Base-by-base conservation (phyloP, 2,888 invertebrate species). In the Dryomyza anilis region DNA sequence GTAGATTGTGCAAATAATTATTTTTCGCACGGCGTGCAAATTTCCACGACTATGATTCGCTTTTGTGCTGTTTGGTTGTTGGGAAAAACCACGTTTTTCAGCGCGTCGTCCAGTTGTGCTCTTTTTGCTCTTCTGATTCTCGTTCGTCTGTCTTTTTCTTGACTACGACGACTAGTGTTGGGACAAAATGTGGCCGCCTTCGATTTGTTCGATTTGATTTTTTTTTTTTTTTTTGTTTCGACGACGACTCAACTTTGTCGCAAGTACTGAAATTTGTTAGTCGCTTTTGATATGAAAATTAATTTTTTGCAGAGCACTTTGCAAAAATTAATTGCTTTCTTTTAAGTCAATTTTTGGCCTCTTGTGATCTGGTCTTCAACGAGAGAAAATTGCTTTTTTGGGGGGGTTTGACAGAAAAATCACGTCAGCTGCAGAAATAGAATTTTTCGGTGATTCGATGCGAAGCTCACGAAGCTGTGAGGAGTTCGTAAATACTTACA, bases 391-490 rank as follows among this genome's bases (percentile, higher is more conserved):
- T 65, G 57, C 33, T 45, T 62, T 68, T 62, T 68, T 64, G 29
- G 59, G 64, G 64, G 67, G 66, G 70, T 64, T 68, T 64, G 67
- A 70, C 69, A 67, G 61, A 66, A 70, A 71, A 69, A 69, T 71
- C 69, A 72, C 72, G 71, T 71, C 72, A 72, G 69, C 66, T 69
- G 70, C 71, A 66, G 66, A 70, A 73, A 70, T 72, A 72, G 68
- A 70, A 63, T 62, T 69, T 69, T 66, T 69, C 66, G 63, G 55
- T 60, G 65, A 63, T 64, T 67, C 66, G 64, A 57, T 63, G 63
- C 63, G 48, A 58, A 67, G 69, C 69, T 69, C 65, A 69, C 67
- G 67, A 69, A 67, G 65, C 69, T 69, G 69, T 69, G 66, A 66
- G n/a, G n/a, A n/a, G n/a, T n/a, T n/a, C n/a, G n/a, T n/a, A n/a